These are phyloP conservation scores for Spodoptera litura DNA, from an alignment of 1,140 invertebrate genomes.

Conservation along the genomic window DNA sequence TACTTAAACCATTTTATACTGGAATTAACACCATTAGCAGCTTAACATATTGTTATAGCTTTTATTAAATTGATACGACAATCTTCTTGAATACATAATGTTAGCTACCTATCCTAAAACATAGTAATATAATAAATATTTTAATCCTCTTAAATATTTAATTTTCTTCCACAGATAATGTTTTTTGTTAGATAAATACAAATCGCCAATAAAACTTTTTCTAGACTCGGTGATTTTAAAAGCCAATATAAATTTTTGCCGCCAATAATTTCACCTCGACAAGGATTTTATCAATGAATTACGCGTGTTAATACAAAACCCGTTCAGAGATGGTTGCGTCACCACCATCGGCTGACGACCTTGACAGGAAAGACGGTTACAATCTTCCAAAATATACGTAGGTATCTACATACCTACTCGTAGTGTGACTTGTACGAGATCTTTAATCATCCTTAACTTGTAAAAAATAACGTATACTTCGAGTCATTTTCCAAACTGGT, in stretches of 20 bases:
- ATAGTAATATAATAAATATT: not conserved
- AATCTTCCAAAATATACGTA: slow-evolving; percentile 48
- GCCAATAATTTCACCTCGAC: slow-evolving; percentile 44
- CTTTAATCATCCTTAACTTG: slow-evolving; percentile 34
- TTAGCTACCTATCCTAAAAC: not conserved
- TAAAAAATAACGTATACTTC: slow-evolving; percentile 32
- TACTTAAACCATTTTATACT: not conserved
- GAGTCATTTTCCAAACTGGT: slow-evolving; percentile 23
- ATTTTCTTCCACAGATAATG: slow-evolving; percentile 1
- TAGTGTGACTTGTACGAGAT: slow-evolving; percentile 39
- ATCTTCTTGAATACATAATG: not conserved
- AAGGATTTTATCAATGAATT: slow-evolving; percentile 64
- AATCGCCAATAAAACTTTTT: no score
- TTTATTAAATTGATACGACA: not conserved
- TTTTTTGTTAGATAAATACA: not conserved
- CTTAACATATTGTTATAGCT: not conserved
- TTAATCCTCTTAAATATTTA: not conserved
- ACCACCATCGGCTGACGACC: slow-evolving; percentile 60
- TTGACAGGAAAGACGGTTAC: slow-evolving; percentile 61
- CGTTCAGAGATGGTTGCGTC: slow-evolving; percentile 65
- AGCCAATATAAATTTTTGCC: not conserved
- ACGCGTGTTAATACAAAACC: slow-evolving; percentile 60
- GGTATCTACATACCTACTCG: slow-evolving; percentile 41
- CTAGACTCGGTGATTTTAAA: no score
- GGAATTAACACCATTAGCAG: not conserved